A percentile compares a stretch with the other conserved stretches of the same genome.
These are phyloP conservation scores for Spicauda simplicius DNA, from an alignment of 2,888 invertebrate species.

Conservation along the genomic window DNA sequence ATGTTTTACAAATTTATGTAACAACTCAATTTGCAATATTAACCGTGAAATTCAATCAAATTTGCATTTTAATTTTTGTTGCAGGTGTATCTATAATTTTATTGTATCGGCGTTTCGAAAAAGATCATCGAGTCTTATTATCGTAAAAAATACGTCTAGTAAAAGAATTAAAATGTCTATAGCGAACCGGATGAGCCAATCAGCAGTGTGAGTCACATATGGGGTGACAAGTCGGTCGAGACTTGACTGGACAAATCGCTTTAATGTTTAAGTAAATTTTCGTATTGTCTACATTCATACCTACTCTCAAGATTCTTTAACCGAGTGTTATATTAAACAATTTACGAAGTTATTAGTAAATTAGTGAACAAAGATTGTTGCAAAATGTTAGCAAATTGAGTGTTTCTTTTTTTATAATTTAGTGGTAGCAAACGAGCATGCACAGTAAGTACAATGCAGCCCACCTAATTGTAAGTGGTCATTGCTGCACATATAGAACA, in stretches of 20 bases:
- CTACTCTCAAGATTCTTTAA: too few relatives aligned
- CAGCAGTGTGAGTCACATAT: constrained; percentile 69
- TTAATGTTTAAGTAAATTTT: neutral
- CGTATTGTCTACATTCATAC: too few relatives aligned
- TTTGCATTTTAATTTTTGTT: constrained; percentile 1
- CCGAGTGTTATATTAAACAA: too few relatives aligned
- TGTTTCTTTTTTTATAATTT: too few relatives aligned
- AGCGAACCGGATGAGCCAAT: constrained; percentile 79
- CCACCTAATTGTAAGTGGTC: too few relatives aligned
- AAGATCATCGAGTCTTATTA: constrained; percentile 20
- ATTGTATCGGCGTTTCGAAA: neutral
- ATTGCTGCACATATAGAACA: too few relatives aligned
- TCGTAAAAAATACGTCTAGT: constrained; percentile 51
- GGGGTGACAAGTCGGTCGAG: constrained; percentile 12
- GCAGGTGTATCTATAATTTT: neutral
- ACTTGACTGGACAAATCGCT: constrained; percentile 2
- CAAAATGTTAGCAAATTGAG: too few relatives aligned
- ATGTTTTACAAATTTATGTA: neutral
- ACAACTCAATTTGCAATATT: neutral
- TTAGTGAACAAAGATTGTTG: too few relatives aligned
- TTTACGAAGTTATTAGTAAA: too few relatives aligned
- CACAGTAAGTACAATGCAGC: too few relatives aligned
- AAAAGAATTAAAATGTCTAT: constrained; percentile 69
- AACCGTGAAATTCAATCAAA: neutral
- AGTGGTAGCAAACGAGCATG: too few relatives aligned